Evolutionary conservation across 1,140 invertebrate genomes (phyloP), one percentile per base, ranked within the genome.

Genomic region (Hydropsyche tenuis): DNA sequence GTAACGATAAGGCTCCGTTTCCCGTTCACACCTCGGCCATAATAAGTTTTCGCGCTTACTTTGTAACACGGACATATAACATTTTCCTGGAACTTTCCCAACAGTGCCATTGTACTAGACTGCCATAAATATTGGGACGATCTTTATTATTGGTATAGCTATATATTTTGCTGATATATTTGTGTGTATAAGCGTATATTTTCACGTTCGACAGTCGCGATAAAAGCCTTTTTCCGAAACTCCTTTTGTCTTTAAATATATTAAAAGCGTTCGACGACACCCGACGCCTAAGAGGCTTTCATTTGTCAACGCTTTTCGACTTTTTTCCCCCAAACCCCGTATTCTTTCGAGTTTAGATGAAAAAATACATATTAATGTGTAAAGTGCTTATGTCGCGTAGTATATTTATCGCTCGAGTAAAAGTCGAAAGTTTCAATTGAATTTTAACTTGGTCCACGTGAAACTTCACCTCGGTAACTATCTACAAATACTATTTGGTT

Each of bases 121-220:
- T 12, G 22, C 22, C 56, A 60, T 60, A 60, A 60, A 60, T 60
- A 60, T 25, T 22, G 7, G 22, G 56, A 37, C 30, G 30, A 37
- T 37, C 30, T 37, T 37, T 37, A 37, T 37, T 37, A 37, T 37
- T 37, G 30, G 30, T 9, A 4, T 25, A n/a, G n/a, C 23, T 60
- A 4, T 60, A 53, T 60, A 25, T 60, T 12, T 60, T 25, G 14
- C 22, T 60, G 23, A 60, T 25, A 3, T 37, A 37, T 37, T 4
- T 27, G 25, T n/a, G 20, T 23, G 12, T 60, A 11, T 60, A 7
- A 14, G 22, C 2, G 23, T 60, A 60, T 25, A 60, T 25, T 60
- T 60, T 60, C 56, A 27, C 56, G 56, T 60, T 60, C 56, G 56
- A 60, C 22, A 12, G 20, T 27, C 56, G 56, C 56, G 56, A 60